Base-by-base conservation (phyloP, 2,113 vertebrate species). In the Egretta garzetta region DNA sequence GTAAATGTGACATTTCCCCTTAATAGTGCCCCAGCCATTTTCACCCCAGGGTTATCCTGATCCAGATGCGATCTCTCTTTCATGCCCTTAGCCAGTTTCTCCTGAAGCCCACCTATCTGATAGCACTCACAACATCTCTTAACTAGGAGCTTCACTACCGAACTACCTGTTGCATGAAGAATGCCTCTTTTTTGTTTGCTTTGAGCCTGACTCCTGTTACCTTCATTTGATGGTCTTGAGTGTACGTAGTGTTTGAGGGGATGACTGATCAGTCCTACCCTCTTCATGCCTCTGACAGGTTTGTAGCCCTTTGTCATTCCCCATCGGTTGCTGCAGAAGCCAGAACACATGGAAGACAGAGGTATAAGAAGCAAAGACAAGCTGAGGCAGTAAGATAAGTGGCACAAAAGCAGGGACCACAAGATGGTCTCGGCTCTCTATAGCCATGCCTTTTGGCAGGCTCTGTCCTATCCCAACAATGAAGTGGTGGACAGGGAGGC, bases 231-330 rank as follows among this genome's bases (percentile, higher is more conserved):
- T 56, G 21, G 14, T 72, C 27, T 82, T 18, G 14, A 53, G 35
- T 4, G 1, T 26, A n/a, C 67, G 49, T 26, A 60, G 22, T 3
- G 2, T 72, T 83, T 0, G 1, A 33, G 16, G 28, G 17, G 75
- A 23, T n/a, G 43, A 73, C 33, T 50, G 41, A 76, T 45, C 75
- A 62, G 24, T 80, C 45, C 37, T 41, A 35, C 33, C 17, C 26
- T 83, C 62, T 82, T 83, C 53, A 10, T 28, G 24, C 27, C 67
- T n/a, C 62, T 43, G 20, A 23, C 28, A 60, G 62, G 43, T 86
- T 76, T 88, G 70, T 55, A 77, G 80, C 39, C 82, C 66, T 64
- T 72, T 90, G 35, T 80, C 75, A 53, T 58, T 80, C 45, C 7
- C 45, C 71, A 62, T 8, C 49, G 83, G 41, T 1, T 58, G 55